Conservation (phyloP, 1,140 invertebrate species). For the Capitella teleta region DNA sequence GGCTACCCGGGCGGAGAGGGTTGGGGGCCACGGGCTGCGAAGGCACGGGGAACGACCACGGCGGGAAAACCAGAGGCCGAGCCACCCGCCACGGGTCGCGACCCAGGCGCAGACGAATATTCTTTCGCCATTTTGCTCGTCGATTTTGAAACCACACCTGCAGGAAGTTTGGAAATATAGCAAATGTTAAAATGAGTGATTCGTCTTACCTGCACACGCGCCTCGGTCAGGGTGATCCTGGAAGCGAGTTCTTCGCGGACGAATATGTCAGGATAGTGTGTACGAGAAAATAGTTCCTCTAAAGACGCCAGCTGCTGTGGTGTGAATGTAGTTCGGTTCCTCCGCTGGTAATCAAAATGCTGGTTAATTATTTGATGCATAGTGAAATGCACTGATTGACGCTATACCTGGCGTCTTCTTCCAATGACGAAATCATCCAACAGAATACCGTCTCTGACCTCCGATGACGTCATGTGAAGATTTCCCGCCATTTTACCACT, state of each 20-base stretch:
- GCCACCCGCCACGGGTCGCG: neutral
- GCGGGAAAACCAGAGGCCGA: neutral
- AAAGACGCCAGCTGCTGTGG: conserved; percentile 87
- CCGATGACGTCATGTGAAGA: too few relatives aligned
- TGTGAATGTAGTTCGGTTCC: conserved; percentile 82
- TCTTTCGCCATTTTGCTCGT: conserved; percentile 72
- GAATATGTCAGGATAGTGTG: conserved; percentile 96
- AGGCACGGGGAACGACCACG: neutral
- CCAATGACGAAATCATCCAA: conserved; percentile 2
- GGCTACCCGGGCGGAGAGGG: neutral
- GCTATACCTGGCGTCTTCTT: neutral
- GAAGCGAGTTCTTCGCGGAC: conserved; percentile 96
- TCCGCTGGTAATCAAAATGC: neutral
- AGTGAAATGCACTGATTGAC: neutral
- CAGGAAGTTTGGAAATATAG: neutral
- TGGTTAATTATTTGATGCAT: neutral
- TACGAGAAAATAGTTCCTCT: conserved; percentile 87
- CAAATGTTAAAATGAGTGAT: neutral
- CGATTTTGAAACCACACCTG: conserved; percentile 42
- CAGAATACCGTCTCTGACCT: conserved; percentile 1
- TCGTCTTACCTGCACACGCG: conserved; percentile 85
- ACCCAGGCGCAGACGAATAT: conserved; percentile 59
- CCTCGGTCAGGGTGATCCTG: conserved; percentile 94
- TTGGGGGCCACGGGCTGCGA: neutral
- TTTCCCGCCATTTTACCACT: too few relatives aligned